These are phyloP conservation scores for Agrotis clavis DNA, from an alignment of 2,888 invertebrate species.

Conservation along the genomic window DNA sequence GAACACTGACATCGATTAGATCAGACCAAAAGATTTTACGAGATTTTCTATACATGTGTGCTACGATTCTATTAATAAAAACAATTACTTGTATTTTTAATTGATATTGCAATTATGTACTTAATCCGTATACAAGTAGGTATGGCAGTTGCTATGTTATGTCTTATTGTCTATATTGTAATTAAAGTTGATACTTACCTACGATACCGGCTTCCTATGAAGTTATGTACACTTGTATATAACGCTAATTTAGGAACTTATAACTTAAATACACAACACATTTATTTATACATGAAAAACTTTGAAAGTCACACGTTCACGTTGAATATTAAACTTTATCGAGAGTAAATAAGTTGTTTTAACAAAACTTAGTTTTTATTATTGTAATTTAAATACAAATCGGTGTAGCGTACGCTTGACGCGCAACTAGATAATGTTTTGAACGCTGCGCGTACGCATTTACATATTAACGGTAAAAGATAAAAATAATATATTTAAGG, in stretches of 20 bases:
- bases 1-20: conserved; percentile 9
- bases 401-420: conserved; percentile 40
- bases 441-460: conserved; percentile 72
- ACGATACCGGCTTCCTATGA: not conserved
- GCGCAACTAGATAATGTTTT: conserved; percentile 64
- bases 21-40: not conserved
- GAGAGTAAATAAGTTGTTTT: not conserved
- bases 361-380: not conserved
- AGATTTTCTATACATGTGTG: not conserved
- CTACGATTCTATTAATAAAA: not conserved
- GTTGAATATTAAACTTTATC: not conserved
- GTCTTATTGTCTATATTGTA: conserved; percentile 31
- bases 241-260: conserved; percentile 11
- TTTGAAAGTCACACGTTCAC: not conserved
- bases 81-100: not conserved
- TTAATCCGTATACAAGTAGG: not conserved
- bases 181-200: conserved; percentile 33
- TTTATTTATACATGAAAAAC: not conserved
- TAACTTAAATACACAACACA: conserved; percentile 17
- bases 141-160: conserved; percentile 5
- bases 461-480: conserved; percentile 81
- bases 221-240: conserved; percentile 5
- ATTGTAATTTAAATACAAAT: conserved; percentile 33
- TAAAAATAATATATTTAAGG: conserved; percentile 79
- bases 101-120: not conserved